Base-by-base conservation (phyloP, 2,888 invertebrate species). In the Temnothorax ravouxi region DNA sequence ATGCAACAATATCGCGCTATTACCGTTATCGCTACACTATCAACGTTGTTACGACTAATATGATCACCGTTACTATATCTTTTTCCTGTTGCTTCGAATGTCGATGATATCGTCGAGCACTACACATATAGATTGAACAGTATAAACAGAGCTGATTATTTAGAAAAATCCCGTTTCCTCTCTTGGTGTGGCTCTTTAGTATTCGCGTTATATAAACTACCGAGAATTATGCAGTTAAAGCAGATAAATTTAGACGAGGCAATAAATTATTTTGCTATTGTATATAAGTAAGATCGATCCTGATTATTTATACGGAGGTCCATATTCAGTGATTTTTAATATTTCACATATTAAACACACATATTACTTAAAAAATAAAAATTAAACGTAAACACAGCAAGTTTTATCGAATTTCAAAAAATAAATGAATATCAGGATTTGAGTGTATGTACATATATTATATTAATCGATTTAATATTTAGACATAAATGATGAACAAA, bases 1-100 rank as follows among this genome's bases (percentile, higher is more conserved):
- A 56, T 15, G 21, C 59, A 18, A 38, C 29, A 80, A 80, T 18
- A 47, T 44, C 47, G 47, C 25, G 25, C 34, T 44, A 18, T 79
- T 79, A 79, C 59, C 79, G 79, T 79, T 79, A 79, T 79, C 74
- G 56, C 34, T 59, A 38, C 47, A 47, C 21, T 79, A 72, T 59
- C 56, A 59, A 47, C 59, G 18, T 21, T 59, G 47, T 79, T 47
- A 38, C 59, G 72, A 79, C 38, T 79, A 79, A 71, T 72, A 59
- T 34, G 59, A 56, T 59, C 47, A 56, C 25, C 59, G 74, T 79
- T 79, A 72, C 34, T 41, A 44, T 18, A 59, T 59, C 13, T 74
- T 59, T 34, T 47, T 15, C 38, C 56, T 44, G 44, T 61, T 34
- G 21, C 56, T 71, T 77, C 59, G 5, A 47, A 47, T 38, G 3